These are phyloP conservation scores for Dreissena rostriformis DNA, from an alignment of 1,140 invertebrate species.

Conservation along the genomic window DNA sequence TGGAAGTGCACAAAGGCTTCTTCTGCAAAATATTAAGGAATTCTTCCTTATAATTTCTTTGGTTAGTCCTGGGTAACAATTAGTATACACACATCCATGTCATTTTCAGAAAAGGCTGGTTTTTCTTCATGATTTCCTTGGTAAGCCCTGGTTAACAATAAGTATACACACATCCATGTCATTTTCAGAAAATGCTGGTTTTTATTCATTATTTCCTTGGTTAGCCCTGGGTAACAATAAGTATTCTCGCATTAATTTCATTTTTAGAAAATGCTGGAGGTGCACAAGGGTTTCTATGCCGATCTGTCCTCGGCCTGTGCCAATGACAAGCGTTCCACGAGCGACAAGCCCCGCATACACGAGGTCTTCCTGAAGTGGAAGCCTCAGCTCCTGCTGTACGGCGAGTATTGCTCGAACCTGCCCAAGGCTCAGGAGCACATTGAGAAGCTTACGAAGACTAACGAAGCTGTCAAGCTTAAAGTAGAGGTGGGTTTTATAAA, in stretches of 20 bases:
- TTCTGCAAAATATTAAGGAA: conserved; percentile 84
- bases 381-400: conserved; percentile 95
- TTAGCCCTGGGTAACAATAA: too few relatives aligned
- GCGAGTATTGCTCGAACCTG: conserved; percentile 97
- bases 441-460: conserved; percentile 87
- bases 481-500: conserved; percentile 19
- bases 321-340: conserved; percentile 61
- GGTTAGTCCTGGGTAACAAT: too few relatives aligned
- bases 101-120: too few relatives aligned
- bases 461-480: conserved; percentile 32
- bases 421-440: conserved; percentile 90
- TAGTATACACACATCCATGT: too few relatives aligned
- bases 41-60: too few relatives aligned
- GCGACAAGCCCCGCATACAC: conserved; percentile 78
- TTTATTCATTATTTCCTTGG: too few relatives aligned
- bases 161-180: too few relatives aligned
- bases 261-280: conserved; percentile 71
- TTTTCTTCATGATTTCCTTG: too few relatives aligned
- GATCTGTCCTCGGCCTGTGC: conserved; percentile 89
- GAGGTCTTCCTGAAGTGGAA: conserved; percentile 91
- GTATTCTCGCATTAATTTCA: neutral
- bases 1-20: conserved; percentile 90
- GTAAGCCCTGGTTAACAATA: too few relatives aligned
- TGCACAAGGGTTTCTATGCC: conserved; percentile 91
- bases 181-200: conserved; percentile 11